Evolutionary conservation across 2,888 invertebrate genomes (phyloP), one percentile per base, ranked within the genome.

Genomic region (Campoplex capitator): DNA sequence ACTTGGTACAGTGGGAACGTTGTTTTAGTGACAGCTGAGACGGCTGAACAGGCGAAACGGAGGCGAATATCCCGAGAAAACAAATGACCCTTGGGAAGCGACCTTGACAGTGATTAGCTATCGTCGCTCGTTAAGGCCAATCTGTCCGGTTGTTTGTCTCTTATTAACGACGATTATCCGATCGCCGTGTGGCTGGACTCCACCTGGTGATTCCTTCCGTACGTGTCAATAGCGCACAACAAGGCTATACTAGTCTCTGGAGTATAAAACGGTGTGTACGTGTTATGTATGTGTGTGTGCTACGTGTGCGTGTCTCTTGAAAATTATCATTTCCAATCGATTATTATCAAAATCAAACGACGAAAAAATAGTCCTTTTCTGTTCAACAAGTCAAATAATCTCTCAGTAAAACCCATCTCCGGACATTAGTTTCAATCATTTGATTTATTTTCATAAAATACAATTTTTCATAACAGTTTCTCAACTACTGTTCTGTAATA

Each of bases 21-120:
- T 94, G 93, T 94, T 94, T 93, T 94, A 94, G 94, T 94, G 93
- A 93, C 93, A 90, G 93, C 94, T 89, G 94, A 94, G 91, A 92
- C 93, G 89, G 93, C 93, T 90, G 94, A 94, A 90, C 94, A 94
- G 91, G 93, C 94, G 89, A 95, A 96, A 91, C 95, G 97, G 92
- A 95, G 97, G 93, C 96, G 97, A 93, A 95, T 95, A 91, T 97
- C 96, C 89, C 96, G 97, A 94, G 97, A 97, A 95, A 96, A 96
- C 95, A 97, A 97, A 97, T 97, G 97, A 97, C 96, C 96, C 94
- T 94, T 94, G 93, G 94, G 93, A 93, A 94, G 93, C 91, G 94
- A 94, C 93, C 94, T 94, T 94, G 94, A 94, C 94, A 94, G 94
- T 93, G 94, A 94, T 94, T 94, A 94, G 94, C 94, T 93, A 94